A percentile compares a stretch with the other conserved stretches of the same genome.
These are phyloP conservation scores for Cydia fagiglandana DNA, from an alignment of 1,140 invertebrate genomes.

Conservation along the genomic window DNA sequence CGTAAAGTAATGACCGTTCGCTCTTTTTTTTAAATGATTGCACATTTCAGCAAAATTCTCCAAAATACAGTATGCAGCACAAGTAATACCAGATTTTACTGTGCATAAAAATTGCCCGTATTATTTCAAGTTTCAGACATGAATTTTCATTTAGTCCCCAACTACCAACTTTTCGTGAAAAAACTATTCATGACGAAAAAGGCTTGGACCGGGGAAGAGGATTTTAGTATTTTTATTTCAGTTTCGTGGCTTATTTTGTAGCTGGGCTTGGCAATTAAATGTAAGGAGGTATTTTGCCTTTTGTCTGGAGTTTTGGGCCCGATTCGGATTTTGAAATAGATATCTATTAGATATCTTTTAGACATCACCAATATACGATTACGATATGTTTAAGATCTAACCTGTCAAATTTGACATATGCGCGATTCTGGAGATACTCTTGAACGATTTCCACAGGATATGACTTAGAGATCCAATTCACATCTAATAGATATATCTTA, in stretches of 20 bases:
- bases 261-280: conserved; percentile 15
- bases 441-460: too few relatives aligned
- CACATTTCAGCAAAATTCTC: not conserved
- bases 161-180: conserved; percentile 13
- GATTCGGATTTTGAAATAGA: too few relatives aligned
- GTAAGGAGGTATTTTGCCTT: conserved; percentile 22
- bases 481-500: too few relatives aligned
- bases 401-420: too few relatives aligned
- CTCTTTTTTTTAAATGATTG: too few relatives aligned
- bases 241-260: conserved; percentile 21
- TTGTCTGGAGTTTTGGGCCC: not conserved
- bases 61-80: not conserved
- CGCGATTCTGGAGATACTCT: too few relatives aligned
- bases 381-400: too few relatives aligned
- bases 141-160: conserved; percentile 2
- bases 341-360: too few relatives aligned
- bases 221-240: conserved; percentile 21
- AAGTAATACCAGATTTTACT: conserved; percentile 2
- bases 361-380: too few relatives aligned
- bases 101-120: conserved; percentile 8
- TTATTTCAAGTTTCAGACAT: conserved; percentile 10
- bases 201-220: conserved; percentile 20
- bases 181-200: conserved; percentile 17
- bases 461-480: too few relatives aligned
- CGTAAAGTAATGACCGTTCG: too few relatives aligned